Base-by-base conservation (phyloP, 1,140 invertebrate genomes). In the Luehdorfia chinensis region DNA sequence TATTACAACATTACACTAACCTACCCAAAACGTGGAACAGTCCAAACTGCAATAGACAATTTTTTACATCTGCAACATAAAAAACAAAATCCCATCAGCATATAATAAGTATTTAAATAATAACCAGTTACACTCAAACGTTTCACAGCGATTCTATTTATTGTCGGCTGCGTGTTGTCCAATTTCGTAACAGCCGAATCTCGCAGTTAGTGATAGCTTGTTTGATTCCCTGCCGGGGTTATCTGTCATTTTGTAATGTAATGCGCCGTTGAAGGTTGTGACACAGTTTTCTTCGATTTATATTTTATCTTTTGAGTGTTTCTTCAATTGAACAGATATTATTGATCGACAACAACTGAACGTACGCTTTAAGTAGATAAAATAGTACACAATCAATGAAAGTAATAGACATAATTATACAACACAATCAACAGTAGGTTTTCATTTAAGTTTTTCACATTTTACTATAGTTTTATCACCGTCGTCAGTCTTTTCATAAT, bases 211-310 rank as follows among this genome's bases (percentile, higher is more conserved):
- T 49, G 74, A 79, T 78, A 77, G 64, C 57, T 32, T 12, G 57
- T 77, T 75, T 64, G 64, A 77, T 72, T 78, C 64, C 66, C 54
- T 32, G 55, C 12, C 51, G 67, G 74, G 79, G 76, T 84, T 84
- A 84, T 84, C 79, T 68, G 33, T 60, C 28, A 28, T 65, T 54
- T 69, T 58, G 66, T 75, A 80, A 80, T 68, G 60, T 58, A 67
- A 64, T 63, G 59, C 45, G 32, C 53, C 53, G 50, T 59, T 73
- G 73, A 84, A 84, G 79, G 76, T 74, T 75, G 68, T 74, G 79
- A 75, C 75, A 77, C 50, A 84, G 48, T 84, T 84, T 84, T 79
- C 75, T 77, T 75, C 64, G 58, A 55, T 51, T 62, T 61, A 50
- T 57, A 50, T 57, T 58, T 80, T 73, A 76, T 81, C 72, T 66